Conservation (phyloP, 2,888 invertebrate genomes). For the Caenorhabditis plicata region DNA sequence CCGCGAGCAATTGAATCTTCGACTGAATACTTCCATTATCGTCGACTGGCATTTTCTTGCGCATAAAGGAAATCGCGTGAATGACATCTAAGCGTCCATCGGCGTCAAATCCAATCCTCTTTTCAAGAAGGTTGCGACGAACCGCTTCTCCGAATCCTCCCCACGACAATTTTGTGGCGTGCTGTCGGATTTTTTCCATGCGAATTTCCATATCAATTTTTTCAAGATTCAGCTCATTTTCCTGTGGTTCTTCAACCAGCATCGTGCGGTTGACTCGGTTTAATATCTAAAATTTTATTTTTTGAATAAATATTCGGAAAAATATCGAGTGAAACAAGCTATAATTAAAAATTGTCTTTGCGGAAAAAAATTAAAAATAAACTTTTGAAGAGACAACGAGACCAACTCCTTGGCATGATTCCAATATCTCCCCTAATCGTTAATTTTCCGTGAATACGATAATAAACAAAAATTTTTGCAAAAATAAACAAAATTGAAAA, state of each 20-base stretch:
- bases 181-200: conserved; percentile 36
- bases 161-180: conserved; percentile 29
- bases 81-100: conserved; percentile 33
- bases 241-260: conserved; percentile 22
- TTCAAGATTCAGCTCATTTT: conserved; percentile 34
- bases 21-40: conserved; percentile 2
- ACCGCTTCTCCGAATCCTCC: conserved; percentile 29
- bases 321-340: neutral
- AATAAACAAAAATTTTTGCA: too few species aligned
- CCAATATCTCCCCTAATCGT: too few species aligned
- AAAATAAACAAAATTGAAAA: too few species aligned
- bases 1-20: conserved; percentile 20
- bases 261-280: conserved; percentile 14
- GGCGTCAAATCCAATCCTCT: conserved; percentile 24
- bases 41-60: conserved; percentile 26
- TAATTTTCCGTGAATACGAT: too few species aligned
- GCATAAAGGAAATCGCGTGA: conserved; percentile 24
- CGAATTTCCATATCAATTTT: conserved; percentile 35
- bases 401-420: too few species aligned
- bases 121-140: conserved; percentile 38
- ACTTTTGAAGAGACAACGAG: too few species aligned
- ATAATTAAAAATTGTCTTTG: neutral
- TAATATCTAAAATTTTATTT: neutral
- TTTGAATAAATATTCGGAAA: neutral
- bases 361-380: neutral